Evolutionary conservation across 2,113 vertebrate species (phyloP).

Genomic region (Ailurus styani): DNA sequence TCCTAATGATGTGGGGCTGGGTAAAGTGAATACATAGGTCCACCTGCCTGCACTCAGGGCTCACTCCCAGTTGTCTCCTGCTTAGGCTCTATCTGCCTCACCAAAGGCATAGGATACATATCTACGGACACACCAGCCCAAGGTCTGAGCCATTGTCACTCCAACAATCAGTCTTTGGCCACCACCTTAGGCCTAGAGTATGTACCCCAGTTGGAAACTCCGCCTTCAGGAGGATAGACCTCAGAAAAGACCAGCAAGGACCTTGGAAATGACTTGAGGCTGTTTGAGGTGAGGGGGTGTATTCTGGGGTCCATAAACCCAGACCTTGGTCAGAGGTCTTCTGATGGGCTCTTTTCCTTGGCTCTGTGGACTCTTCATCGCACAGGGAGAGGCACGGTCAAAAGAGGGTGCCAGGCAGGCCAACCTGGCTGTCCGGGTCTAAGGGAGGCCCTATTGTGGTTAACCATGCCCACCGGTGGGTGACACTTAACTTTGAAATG

Average conservation of each 20-base stretch:
- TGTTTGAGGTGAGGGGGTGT: not conserved
- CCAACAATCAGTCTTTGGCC: not conserved
- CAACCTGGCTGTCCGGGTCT: not conserved
- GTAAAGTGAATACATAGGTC: not conserved
- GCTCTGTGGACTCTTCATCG: not conserved
- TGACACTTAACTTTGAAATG: not conserved
- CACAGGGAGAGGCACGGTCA: not conserved
- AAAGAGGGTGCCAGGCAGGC: not conserved
- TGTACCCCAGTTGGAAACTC: not conserved
- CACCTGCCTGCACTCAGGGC: not conserved
- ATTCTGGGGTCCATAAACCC: too few species aligned
- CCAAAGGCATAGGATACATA: not conserved
- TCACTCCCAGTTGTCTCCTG: not conserved
- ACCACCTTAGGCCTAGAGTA: not conserved
- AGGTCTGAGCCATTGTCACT: not conserved
- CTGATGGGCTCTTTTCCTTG: not conserved
- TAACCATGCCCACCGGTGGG: not conserved
- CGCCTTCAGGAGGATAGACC: not conserved
- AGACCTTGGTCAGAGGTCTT: not conserved
- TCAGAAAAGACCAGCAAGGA: not conserved
- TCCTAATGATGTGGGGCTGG: not conserved
- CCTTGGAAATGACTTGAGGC: not conserved
- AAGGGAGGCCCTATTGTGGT: not conserved
- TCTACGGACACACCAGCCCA: not conserved
- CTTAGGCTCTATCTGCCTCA: not conserved